phyloP scores from a whole-genome alignment of 2,113 vertebrate genomes.

The Paramormyrops kingsleyae region DNA sequence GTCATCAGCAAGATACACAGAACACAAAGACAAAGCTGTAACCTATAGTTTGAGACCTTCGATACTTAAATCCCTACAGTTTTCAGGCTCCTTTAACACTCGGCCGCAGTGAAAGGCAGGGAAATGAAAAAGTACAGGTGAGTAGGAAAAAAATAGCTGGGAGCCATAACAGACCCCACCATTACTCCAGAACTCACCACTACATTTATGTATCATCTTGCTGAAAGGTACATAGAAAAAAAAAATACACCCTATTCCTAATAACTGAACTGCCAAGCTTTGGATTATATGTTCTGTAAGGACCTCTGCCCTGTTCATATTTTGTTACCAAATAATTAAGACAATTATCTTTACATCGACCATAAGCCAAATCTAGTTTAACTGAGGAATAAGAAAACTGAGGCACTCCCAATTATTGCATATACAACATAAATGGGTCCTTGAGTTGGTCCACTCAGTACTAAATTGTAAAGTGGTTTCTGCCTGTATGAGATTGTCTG shows the following conservation, averaged over 20 bases:
- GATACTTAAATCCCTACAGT: neutral
- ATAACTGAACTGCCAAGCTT: neutral
- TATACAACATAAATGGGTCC: neutral
- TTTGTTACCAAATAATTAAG: neutral
- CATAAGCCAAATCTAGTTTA: neutral
- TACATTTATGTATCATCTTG: neutral
- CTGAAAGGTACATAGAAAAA: neutral
- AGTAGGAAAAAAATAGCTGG: neutral
- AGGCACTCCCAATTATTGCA: neutral
- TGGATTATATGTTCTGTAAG: neutral
- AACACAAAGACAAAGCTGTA: neutral
- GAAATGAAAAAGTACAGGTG: neutral
- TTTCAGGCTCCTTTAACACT: neutral
- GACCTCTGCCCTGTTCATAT: neutral
- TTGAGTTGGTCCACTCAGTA: neutral
- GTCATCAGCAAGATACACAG: neutral
- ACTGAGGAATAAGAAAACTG: neutral
- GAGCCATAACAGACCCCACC: neutral
- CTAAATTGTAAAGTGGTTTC: neutral
- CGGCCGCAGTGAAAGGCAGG: neutral
- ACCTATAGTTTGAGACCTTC: neutral
- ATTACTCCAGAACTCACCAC: neutral
- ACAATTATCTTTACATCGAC: neutral
- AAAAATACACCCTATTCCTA: neutral
- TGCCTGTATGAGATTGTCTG: neutral